Conservation (phyloP, 2,888 invertebrate genomes). For the Cactoblastis cactorum region DNA sequence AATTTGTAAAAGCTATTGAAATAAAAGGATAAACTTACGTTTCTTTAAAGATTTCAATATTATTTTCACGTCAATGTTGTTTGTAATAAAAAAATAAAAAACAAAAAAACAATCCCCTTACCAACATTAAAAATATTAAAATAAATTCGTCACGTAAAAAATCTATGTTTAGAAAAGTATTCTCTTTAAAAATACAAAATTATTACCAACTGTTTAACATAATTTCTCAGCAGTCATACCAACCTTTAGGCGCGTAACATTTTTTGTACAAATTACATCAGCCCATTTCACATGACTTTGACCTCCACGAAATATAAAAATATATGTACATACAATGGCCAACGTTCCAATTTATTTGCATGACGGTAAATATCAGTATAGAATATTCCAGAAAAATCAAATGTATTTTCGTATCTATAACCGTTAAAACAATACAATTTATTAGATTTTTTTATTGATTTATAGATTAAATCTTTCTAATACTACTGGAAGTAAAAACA, state of each 20-base stretch:
- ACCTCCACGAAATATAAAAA: neutral
- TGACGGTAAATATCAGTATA: no score
- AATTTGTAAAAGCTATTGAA: no score
- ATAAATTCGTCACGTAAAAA: neutral
- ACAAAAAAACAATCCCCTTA: neutral
- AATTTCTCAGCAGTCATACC: neutral
- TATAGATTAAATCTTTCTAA: no score
- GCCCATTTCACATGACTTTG: conserved; percentile 10
- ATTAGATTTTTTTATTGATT: no score
- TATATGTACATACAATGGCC: neutral
- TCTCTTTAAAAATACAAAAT: neutral
- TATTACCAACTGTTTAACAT: neutral
- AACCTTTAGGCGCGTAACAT: conserved; percentile 4
- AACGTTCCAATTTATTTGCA: no score
- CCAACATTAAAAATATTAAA: neutral
- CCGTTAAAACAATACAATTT: no score
- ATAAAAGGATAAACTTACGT: no score
- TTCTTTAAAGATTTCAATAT: no score
- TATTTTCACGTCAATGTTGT: no score
- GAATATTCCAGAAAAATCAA: no score
- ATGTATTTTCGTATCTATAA: no score
- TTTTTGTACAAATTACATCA: conserved; percentile 25
- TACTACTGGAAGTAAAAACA: no score
- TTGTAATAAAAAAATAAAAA: neutral
- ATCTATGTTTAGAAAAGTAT: neutral